Evolutionary conservation across 2,113 vertebrate species (phyloP), one percentile per base, ranked within the genome.

Genomic region (Sebastes schlegelii): DNA sequence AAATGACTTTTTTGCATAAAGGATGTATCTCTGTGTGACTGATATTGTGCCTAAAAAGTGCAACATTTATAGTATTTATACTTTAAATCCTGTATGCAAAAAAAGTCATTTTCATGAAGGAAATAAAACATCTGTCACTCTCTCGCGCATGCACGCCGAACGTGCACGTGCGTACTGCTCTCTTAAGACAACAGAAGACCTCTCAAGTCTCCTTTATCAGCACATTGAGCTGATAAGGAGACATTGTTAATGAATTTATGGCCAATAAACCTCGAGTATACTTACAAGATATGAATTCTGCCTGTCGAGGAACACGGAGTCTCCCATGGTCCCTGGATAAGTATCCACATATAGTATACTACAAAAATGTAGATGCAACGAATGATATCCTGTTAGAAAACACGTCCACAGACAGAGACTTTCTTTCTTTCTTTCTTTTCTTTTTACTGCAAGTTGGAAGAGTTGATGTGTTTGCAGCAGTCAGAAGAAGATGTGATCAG

Each of bases 231-330:
- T 34, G 26, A 34, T 34, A 34, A 34, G 26, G 13, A 74, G 55
- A 52, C 14, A 34, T 11, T 42, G 54, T 1, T 13, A 60, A 80
- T 88, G 11, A 42, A 80, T 79, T 67, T 58, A 81, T 26, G 13
- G 19, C 46, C 78, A 78, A 88, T 74, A 86, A 80, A 79, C 2
- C 26, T 34, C 1, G 17, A 19, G 43, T 91, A 34, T 34, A 96
- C 97, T 98, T 95, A 99, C 97, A 88, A 96, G 96, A 74, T 97
- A 97, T 60, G 94, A 95, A 80, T 97, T 96, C 43, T 92, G 96
- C 92, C 96, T 96, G 89, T 96, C 95, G 82, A 95, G 86, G 88
- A 96, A 92, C 82, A 95, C 96, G 10, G 95, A 94, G 92, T 97
- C 97, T 84, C 96, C 97, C 96, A 97, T 96, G 88, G 92, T 91